These are phyloP conservation scores for Oostethus manadensis DNA, from an alignment of 2,113 vertebrate genomes.

Conservation along the genomic window DNA sequence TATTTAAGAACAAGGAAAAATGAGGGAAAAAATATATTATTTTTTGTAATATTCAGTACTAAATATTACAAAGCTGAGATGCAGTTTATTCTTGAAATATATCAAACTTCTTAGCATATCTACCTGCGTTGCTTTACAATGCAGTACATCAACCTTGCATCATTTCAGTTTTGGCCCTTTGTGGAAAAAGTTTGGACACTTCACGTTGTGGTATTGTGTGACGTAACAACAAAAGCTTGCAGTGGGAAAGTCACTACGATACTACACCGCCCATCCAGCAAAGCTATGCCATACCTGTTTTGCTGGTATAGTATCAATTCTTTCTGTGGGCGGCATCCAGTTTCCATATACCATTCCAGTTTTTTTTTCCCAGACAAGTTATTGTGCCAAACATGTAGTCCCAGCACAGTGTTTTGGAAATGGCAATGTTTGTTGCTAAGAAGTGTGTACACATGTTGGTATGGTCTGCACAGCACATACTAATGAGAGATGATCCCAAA, in stretches of 20 bases:
- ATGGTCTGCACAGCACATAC: too few species aligned
- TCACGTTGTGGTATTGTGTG: conserved; percentile 27
- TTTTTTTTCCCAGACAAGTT: conserved; percentile 5
- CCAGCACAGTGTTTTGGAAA: background rate
- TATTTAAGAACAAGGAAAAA: too few species aligned
- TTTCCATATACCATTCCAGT: conserved; percentile 36
- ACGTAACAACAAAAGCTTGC: conserved; percentile 18
- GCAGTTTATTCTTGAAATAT: too few species aligned
- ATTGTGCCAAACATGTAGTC: background rate
- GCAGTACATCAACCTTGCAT: too few species aligned
- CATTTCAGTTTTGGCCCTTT: too few species aligned
- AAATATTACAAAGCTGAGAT: too few species aligned
- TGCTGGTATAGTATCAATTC: conserved; percentile 26
- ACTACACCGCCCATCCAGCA: conserved; percentile 17
- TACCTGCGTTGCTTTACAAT: too few species aligned
- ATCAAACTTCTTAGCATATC: too few species aligned
- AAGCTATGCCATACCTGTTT: conserved; percentile 43
- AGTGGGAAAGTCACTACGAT: conserved; percentile 2
- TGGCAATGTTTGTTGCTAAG: background rate
- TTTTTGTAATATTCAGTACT: too few species aligned
- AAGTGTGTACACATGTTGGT: background rate
- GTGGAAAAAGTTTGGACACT: background rate
- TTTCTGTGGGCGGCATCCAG: conserved; percentile 48
- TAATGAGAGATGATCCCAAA: too few species aligned
- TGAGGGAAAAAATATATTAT: too few species aligned